Percentiles rank a stretch among this genome's conserved stretches.
Conservation (phyloP, 2,113 vertebrate species). For the Equus przewalskii region DNA sequence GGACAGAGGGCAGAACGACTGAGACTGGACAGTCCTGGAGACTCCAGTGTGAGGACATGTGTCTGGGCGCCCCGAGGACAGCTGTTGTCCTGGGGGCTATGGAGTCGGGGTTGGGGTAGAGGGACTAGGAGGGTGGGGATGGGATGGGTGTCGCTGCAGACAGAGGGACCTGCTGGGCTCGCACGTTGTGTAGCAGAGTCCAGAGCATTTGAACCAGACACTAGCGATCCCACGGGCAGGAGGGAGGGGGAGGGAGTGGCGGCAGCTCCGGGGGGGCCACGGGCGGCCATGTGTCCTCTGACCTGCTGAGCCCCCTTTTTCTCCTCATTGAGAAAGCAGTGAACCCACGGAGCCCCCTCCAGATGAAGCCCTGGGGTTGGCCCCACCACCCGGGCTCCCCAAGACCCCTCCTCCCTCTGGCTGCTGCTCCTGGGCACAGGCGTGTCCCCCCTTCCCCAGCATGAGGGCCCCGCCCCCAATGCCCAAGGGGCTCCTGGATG, state of each 20-base stretch:
- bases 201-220: accelerated
- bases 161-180: neutral
- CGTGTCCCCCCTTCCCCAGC: accelerated
- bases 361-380: neutral
- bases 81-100: accelerated
- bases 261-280: neutral
- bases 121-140: neutral
- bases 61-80: accelerated
- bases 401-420: neutral
- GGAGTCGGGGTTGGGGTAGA: accelerated
- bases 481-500: neutral
- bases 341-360: neutral
- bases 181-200: neutral
- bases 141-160: neutral
- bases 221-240: neutral
- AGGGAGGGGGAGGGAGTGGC: neutral
- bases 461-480: neutral
- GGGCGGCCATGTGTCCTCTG: neutral
- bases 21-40: neutral
- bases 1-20: accelerated
- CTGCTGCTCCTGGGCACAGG: neutral
- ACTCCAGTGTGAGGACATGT: neutral
- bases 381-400: accelerated
- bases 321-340: neutral
- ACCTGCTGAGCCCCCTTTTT: neutral